These are phyloP conservation scores for Emys orbicularis DNA, from an alignment of 2,797 vertebrate genomes.

Conservation along the genomic window DNA sequence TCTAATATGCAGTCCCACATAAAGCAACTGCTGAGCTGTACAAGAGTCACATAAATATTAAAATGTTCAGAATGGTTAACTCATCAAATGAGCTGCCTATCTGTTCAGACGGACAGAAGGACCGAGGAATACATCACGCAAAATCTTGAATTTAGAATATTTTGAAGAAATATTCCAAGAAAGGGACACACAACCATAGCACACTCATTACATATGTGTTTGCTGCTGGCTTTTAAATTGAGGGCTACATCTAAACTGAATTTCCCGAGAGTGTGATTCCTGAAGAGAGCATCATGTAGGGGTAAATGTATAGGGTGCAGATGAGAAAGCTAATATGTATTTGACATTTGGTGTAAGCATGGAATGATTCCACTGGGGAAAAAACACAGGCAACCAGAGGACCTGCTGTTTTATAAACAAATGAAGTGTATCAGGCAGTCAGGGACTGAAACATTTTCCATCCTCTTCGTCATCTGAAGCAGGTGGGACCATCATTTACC, in stretches of 20 bases:
- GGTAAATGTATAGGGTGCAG: conserved; percentile 53
- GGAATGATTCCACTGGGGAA: conserved; percentile 59
- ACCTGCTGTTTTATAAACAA: conserved; percentile 63
- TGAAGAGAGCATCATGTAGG: conserved; percentile 61
- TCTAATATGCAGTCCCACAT: conserved; percentile 68
- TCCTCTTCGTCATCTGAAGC: conserved; percentile 7
- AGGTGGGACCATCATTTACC: conserved; percentile 50
- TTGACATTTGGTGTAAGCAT: conserved; percentile 34
- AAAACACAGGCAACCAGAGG: conserved; percentile 57
- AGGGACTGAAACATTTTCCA: conserved; percentile 43
- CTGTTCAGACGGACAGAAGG: conserved; percentile 70
- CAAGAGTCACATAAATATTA: conserved; percentile 66
- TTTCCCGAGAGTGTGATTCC: conserved; percentile 70
- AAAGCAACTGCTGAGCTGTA: conserved; percentile 55
- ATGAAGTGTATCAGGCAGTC: conserved; percentile 41
- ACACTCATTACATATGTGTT: conserved; percentile 53
- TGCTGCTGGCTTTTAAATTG: conserved; percentile 66
- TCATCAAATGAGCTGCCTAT: conserved; percentile 60
- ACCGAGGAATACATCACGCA: conserved; percentile 64
- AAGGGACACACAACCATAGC: conserved; percentile 38
- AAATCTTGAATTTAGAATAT: conserved; percentile 38
- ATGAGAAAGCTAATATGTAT: conserved; percentile 70
- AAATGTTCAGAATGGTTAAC: conserved; percentile 62
- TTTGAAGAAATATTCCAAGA: conserved; percentile 42
- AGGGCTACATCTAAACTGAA: conserved; percentile 35